Conservation (phyloP, 1,140 invertebrate genomes). For the Coptotermes formosanus region DNA sequence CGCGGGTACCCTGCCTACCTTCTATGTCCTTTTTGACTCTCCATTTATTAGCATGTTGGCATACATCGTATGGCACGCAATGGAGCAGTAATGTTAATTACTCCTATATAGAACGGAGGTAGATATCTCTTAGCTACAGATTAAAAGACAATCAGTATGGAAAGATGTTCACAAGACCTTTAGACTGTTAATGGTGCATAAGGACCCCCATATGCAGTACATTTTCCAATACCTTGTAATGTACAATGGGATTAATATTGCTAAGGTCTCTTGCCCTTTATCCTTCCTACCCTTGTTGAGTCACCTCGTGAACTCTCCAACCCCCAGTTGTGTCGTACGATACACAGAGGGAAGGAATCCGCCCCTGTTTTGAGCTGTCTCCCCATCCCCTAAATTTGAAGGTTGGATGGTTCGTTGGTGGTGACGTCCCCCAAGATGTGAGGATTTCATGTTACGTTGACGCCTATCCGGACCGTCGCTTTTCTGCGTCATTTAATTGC, state of each 20-base stretch:
- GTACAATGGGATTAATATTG: neutral
- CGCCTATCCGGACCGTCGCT: neutral
- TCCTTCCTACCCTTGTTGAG: neutral
- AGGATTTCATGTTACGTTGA: slow-evolving; percentile 11
- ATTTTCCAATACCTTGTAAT: neutral
- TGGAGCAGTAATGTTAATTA: neutral
- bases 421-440: neutral
- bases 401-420: neutral
- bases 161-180: neutral
- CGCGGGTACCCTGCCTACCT: neutral
- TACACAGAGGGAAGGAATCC: neutral
- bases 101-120: no score
- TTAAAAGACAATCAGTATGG: neutral
- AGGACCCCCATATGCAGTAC: neutral
- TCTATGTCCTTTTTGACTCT: neutral
- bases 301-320: neutral
- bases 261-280: neutral
- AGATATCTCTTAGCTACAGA: neutral
- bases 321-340: neutral
- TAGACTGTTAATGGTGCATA: neutral
- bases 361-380: neutral
- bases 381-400: neutral
- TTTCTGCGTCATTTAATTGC: slow-evolving; percentile 19
- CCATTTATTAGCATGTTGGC: neutral
- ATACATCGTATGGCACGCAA: neutral